A percentile compares a stretch with the other conserved stretches of the same genome.
phyloP scores from a whole-genome alignment of 64 coral and sea anemone species.

The Trachythela sp. region DNA sequence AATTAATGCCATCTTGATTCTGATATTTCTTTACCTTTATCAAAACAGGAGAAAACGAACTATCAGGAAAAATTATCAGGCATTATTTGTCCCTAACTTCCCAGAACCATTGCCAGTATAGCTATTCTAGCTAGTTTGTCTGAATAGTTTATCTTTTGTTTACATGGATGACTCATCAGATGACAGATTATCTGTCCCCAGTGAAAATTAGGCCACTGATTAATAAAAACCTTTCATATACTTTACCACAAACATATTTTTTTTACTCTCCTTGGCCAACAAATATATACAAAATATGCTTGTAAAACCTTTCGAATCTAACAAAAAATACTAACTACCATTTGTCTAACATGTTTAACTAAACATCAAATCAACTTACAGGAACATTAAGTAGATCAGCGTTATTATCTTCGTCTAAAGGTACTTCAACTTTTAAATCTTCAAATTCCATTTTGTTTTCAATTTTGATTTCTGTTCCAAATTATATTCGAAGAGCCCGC shows the following conservation, averaged over 20 bases:
- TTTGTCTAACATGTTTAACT: neutral
- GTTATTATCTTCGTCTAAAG: slow-evolving; percentile 59
- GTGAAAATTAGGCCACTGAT: no score
- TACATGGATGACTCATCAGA: neutral
- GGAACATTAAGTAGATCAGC: slow-evolving; percentile 17
- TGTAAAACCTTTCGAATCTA: neutral
- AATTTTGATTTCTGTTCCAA: no score
- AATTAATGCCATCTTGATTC: slow-evolving; percentile 73
- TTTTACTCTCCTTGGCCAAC: neutral
- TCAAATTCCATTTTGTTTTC: slow-evolving; percentile 94
- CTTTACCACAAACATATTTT: no score
- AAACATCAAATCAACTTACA: neutral
- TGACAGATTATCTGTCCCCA: no score
- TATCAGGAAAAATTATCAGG: no score
- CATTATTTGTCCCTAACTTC: no score
- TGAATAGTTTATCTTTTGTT: no score
- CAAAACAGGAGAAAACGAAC: neutral
- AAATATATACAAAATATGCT: neutral
- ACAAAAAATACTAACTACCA: neutral
- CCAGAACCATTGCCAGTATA: no score
- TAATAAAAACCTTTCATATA: no score
- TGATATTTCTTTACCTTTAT: slow-evolving; percentile 77
- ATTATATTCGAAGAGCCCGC: no score
- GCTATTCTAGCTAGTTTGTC: no score
- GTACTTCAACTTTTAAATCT: slow-evolving; percentile 91